These are phyloP conservation scores for Paraescarpia echinospica DNA, from an alignment of 1,140 invertebrate species.

Conservation along the genomic window DNA sequence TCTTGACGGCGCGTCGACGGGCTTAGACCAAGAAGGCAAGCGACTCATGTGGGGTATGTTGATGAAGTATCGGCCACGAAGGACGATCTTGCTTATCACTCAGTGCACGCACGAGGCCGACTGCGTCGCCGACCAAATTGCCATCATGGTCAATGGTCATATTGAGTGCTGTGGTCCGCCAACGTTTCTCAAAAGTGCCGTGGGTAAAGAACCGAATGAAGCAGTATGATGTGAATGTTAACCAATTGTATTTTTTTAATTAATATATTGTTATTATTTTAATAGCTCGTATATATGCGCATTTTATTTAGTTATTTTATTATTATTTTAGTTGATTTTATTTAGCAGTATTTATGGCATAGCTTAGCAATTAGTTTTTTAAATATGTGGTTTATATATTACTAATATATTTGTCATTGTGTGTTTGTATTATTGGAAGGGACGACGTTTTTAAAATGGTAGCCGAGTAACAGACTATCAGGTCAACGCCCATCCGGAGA, in stretches of 20 bases:
- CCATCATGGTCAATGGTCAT: constrained; percentile 24
- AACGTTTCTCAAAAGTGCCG: constrained; percentile 13
- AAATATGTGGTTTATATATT: too few relatives aligned
- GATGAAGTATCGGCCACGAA: background rate
- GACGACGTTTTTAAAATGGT: too few relatives aligned
- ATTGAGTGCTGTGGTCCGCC: background rate
- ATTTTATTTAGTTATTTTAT: too few relatives aligned
- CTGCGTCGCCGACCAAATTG: constrained; percentile 81
- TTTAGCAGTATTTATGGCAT: too few relatives aligned
- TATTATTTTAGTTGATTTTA: too few relatives aligned
- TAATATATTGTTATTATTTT: too few relatives aligned
- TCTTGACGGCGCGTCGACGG: background rate
- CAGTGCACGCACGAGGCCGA: constrained; percentile 99
- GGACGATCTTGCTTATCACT: constrained; percentile 83
- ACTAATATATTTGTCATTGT: too few relatives aligned
- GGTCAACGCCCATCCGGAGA: too few relatives aligned
- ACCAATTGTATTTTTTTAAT: background rate
- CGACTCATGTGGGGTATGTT: background rate
- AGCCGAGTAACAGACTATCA: too few relatives aligned
- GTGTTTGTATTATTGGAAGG: too few relatives aligned
- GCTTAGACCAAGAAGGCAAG: background rate
- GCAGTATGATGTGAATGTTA: background rate
- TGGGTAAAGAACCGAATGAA: background rate
- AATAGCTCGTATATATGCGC: too few relatives aligned
- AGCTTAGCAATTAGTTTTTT: too few relatives aligned